Percentiles rank a stretch among this genome's conserved stretches.
Conservation (phyloP, 2,888 invertebrate species). For the Coleophora flavipennella region DNA sequence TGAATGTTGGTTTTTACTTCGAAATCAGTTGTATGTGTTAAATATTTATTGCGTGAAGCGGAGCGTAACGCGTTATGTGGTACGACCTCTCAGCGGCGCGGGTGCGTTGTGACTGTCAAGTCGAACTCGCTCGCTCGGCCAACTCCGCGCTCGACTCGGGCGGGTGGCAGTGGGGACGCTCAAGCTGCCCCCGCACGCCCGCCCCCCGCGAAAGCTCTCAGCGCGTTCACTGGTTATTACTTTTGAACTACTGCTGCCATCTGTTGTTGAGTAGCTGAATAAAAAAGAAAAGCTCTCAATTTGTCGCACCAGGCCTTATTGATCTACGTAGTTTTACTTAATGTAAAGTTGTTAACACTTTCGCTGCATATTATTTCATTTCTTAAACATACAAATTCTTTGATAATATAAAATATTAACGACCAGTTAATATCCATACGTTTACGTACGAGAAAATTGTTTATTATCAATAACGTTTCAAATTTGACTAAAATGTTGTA, state of each 20-base stretch:
- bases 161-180: slow-evolving; percentile 61
- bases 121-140: too few species aligned
- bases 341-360: too few species aligned
- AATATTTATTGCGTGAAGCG: slow-evolving; percentile 61
- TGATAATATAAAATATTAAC: too few species aligned
- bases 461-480: slow-evolving; percentile 13
- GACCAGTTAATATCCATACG: too few species aligned
- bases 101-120: slow-evolving; percentile 62
- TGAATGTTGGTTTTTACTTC: slow-evolving; percentile 34
- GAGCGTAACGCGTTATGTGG: slow-evolving; percentile 37
- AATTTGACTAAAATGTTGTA: slow-evolving; percentile 34
- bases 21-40: slow-evolving; percentile 52
- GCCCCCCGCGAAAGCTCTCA: slow-evolving; percentile 40
- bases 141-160: slow-evolving; percentile 50
- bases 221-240: slow-evolving; percentile 18
- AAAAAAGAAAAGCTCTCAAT: not conserved
- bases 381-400: too few species aligned
- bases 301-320: too few species aligned
- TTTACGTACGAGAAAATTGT: too few species aligned
- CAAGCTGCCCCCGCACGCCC: slow-evolving; percentile 43
- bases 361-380: too few species aligned
- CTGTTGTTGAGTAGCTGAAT: slow-evolving; percentile 40
- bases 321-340: too few species aligned
- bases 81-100: slow-evolving; percentile 53
- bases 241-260: slow-evolving; percentile 34